phyloP scores from a whole-genome alignment of 2,113 vertebrate species.

The Saccopteryx leptura region DNA sequence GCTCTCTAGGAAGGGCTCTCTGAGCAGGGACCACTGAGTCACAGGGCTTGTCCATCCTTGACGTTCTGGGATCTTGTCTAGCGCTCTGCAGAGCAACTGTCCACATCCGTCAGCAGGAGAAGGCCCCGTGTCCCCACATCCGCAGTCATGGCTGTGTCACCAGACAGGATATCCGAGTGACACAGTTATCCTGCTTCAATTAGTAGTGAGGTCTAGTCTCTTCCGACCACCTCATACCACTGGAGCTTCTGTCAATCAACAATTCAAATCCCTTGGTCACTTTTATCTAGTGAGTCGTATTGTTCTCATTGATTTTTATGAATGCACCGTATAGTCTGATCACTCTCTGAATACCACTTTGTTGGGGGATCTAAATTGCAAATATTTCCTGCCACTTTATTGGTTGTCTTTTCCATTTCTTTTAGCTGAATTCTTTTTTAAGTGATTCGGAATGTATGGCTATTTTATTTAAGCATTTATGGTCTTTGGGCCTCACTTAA shows the following conservation, averaged over 20 bases:
- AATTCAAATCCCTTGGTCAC: background rate
- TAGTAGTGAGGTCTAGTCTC: background rate
- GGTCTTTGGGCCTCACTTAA: background rate
- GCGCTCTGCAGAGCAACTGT: accelerated
- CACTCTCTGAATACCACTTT: background rate
- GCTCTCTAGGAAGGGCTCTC: background rate
- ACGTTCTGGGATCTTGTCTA: accelerated
- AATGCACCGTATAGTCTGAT: background rate
- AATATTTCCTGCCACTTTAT: background rate
- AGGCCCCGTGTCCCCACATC: background rate
- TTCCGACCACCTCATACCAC: background rate
- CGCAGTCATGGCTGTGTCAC: too few species aligned
- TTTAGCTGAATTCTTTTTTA: background rate
- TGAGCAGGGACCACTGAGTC: background rate
- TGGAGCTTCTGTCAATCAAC: background rate
- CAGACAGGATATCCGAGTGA: background rate
- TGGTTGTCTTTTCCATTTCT: background rate
- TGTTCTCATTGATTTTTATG: background rate
- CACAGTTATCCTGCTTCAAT: background rate
- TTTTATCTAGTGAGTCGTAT: background rate
- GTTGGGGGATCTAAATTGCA: background rate
- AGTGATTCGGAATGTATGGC: background rate
- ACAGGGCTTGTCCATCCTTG: background rate
- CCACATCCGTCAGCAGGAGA: background rate
- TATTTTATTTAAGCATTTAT: background rate